Percentiles rank a stretch among this genome's conserved stretches.
Evolutionary conservation across 64 coral and sea anemone species (phyloP).

Genomic region (Stylophora pistillata): DNA sequence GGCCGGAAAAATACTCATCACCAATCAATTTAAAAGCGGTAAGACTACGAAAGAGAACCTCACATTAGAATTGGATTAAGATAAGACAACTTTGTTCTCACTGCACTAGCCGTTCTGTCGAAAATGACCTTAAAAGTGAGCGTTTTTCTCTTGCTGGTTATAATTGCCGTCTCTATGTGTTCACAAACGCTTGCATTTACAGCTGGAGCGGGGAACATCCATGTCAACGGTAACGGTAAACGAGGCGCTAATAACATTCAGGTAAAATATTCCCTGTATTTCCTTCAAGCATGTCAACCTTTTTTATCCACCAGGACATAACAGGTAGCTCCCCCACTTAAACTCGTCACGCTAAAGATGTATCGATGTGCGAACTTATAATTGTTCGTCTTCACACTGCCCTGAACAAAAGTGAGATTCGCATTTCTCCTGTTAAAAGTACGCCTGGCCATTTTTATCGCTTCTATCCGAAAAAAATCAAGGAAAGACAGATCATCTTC

Average conservation of each 20-base stretch:
- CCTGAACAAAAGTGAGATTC: no score
- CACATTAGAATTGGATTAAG: not conserved
- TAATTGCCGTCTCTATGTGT: not conserved
- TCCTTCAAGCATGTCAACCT: not conserved
- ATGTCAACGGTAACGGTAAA: not conserved
- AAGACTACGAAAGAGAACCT: not conserved
- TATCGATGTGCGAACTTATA: no score
- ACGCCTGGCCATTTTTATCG: no score
- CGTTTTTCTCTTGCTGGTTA: not conserved
- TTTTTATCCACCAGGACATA: no score
- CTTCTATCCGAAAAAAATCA: no score
- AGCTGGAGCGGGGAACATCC: constrained; percentile 23
- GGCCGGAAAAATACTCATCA: not conserved
- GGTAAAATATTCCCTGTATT: not conserved
- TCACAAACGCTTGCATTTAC: not conserved
- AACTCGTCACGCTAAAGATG: no score
- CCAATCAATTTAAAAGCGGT: not conserved
- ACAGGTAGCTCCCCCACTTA: no score
- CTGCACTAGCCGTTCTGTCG: not conserved
- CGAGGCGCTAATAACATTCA: not conserved
- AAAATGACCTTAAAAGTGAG: constrained; percentile 9
- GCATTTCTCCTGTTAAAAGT: no score
- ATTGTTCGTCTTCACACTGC: no score
- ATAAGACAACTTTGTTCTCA: not conserved
- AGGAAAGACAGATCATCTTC: no score